A percentile compares a stretch with the other conserved stretches of the same genome.
Evolutionary conservation across 2,113 vertebrate genomes (phyloP).

Genomic region (Chitala chitala): DNA sequence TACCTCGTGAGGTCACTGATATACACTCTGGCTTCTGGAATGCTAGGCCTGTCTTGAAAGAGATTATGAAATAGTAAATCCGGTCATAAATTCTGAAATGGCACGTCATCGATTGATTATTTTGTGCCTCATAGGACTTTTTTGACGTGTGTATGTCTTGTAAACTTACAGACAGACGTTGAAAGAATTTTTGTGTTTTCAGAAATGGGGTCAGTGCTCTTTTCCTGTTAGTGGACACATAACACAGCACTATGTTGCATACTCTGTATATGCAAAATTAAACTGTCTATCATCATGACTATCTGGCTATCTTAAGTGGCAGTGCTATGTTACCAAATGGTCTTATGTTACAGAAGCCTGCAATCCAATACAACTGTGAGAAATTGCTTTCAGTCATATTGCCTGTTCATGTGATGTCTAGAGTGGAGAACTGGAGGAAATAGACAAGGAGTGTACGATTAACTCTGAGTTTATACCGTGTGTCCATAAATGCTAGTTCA

Average conservation of each 20-base stretch:
- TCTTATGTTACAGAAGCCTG: conserved; percentile 63
- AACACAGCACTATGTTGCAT: conserved; percentile 47
- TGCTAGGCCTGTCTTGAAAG: background rate
- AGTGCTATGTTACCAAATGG: conserved; percentile 61
- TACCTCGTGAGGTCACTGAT: background rate
- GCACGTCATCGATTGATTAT: background rate
- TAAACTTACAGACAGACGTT: background rate
- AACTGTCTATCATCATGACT: conserved; percentile 56
- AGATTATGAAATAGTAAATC: no score
- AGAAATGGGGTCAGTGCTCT: conserved; percentile 7
- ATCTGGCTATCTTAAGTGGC: conserved; percentile 70
- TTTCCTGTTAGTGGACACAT: conserved; percentile 31
- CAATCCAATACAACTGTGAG: conserved; percentile 63
- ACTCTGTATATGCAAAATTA: conserved; percentile 56
- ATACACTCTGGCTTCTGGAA: background rate
- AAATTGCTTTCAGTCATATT: conserved; percentile 55
- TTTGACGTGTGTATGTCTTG: background rate
- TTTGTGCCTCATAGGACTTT: background rate
- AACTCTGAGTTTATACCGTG: background rate
- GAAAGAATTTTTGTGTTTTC: conserved; percentile 2
- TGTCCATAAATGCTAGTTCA: background rate
- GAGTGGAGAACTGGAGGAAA: background rate
- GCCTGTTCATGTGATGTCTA: conserved; percentile 54
- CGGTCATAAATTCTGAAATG: background rate
- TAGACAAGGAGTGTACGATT: background rate